Percentiles rank a stretch among this genome's conserved stretches.
These are phyloP conservation scores for Heliconius nattereri DNA, from an alignment of 1,140 invertebrate species.

Conservation along the genomic window DNA sequence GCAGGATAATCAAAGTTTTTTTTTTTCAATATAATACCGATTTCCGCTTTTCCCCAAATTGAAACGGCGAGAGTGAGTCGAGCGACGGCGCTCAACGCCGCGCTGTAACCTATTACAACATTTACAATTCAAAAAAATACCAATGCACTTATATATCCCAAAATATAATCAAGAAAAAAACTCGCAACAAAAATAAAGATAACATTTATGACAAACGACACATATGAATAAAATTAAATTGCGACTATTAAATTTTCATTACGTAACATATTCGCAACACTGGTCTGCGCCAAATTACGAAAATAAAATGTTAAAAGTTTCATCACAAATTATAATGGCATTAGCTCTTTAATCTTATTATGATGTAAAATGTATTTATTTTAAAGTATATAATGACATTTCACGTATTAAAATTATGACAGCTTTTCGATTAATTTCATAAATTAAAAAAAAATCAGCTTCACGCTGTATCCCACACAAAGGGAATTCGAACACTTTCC, in stretches of 20 bases:
- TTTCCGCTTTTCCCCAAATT: too few species aligned
- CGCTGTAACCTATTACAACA: neutral
- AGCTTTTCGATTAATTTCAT: neutral
- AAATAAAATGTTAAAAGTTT: slow-evolving; percentile 19
- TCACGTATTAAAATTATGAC: neutral
- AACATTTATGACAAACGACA: slow-evolving; percentile 7
- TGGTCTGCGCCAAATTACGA: slow-evolving; percentile 2
- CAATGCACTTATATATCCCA: neutral
- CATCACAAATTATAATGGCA: neutral
- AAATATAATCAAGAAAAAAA: neutral
- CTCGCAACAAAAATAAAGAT: neutral
- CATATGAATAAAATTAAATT: slow-evolving; percentile 8
- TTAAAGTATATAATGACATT: neutral
- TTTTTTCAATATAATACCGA: neutral
- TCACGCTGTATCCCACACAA: too few species aligned
- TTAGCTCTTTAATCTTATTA: slow-evolving; percentile 10
- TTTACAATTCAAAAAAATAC: neutral
- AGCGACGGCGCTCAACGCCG: too few species aligned
- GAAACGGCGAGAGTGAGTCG: too few species aligned
- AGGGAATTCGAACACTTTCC: too few species aligned
- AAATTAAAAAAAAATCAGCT: too few species aligned
- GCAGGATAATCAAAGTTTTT: neutral
- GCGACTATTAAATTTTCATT: slow-evolving; percentile 13
- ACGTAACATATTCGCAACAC: neutral
- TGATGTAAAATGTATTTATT: neutral